These are phyloP conservation scores for Drosophila paracracens DNA, from an alignment of 2,888 invertebrate species.

Conservation along the genomic window DNA sequence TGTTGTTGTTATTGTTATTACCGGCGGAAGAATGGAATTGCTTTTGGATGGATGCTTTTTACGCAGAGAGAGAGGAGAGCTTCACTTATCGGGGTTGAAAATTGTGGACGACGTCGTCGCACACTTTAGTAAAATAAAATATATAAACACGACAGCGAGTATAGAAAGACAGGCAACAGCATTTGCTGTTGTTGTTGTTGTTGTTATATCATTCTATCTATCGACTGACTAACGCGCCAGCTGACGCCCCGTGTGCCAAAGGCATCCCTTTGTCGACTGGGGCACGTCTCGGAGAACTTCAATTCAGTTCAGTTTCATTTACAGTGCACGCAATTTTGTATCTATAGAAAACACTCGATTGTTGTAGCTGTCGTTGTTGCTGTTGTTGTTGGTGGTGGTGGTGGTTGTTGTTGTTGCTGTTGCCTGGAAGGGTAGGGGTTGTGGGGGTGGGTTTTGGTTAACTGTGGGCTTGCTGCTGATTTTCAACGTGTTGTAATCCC, in stretches of 20 bases:
- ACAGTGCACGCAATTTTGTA: slow-evolving; percentile 75
- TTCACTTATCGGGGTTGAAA: slow-evolving; percentile 49
- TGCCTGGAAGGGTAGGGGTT: slow-evolving; percentile 2
- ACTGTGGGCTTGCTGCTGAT: slow-evolving; percentile 58
- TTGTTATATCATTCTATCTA: slow-evolving; percentile 52
- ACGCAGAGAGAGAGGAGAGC: slow-evolving; percentile 10
- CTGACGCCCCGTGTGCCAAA: slow-evolving; percentile 50
- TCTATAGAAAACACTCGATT: slow-evolving; percentile 46
- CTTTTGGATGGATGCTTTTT: slow-evolving; percentile 63
- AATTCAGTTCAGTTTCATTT: slow-evolving; percentile 55
- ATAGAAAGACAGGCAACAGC: slow-evolving; percentile 4
- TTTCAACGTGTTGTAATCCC: slow-evolving; percentile 82
- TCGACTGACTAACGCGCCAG: slow-evolving; percentile 70
- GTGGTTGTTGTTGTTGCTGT: slow-evolving; percentile 17
- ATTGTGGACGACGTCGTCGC: slow-evolving; percentile 26
- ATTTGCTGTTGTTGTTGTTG: slow-evolving; percentile 10
- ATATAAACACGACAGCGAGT: slow-evolving; percentile 8
- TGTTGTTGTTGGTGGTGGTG: slow-evolving; percentile 34
- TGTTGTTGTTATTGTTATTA: slow-evolving; percentile 64
- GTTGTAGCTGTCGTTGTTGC: slow-evolving; percentile 26
- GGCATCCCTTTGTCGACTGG: slow-evolving; percentile 33
- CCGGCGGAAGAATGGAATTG: slow-evolving; percentile 72
- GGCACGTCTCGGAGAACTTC: slow-evolving; percentile 11
- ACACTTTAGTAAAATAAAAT: slow-evolving; percentile 48
- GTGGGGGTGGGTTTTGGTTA: slow-evolving; percentile 16